These are phyloP conservation scores for Coleophora deauratella DNA, from an alignment of 2,888 invertebrate species.

Conservation along the genomic window DNA sequence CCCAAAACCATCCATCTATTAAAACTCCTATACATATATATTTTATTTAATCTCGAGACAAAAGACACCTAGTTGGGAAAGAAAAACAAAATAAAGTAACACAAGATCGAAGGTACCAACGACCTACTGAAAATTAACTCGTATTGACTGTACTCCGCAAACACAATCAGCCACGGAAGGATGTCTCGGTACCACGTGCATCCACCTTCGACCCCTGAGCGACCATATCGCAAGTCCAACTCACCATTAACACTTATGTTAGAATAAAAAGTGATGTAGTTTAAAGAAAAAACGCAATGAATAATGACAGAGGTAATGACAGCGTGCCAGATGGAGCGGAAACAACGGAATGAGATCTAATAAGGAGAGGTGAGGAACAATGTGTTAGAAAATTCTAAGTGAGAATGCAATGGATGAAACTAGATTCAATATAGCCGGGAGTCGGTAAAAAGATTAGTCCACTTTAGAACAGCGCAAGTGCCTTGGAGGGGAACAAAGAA, in stretches of 20 bases:
- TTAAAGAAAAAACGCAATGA: background rate
- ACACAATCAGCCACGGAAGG: conserved; percentile 42
- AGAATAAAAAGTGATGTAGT: too few species aligned
- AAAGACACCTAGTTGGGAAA: too few species aligned
- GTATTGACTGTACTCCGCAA: conserved; percentile 39
- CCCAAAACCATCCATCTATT: too few species aligned
- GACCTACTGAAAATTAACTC: conserved; percentile 42
- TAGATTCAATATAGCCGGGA: conserved; percentile 8
- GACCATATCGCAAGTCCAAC: background rate
- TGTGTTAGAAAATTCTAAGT: conserved; percentile 40
- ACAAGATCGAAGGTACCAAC: conserved; percentile 18
- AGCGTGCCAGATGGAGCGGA: background rate
- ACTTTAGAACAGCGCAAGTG: too few species aligned
- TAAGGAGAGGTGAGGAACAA: conserved; percentile 33
- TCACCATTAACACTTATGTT: background rate
- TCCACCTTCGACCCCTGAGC: background rate
- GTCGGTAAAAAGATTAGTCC: too few species aligned
- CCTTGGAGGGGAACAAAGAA: too few species aligned
- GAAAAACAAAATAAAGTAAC: conserved; percentile 28
- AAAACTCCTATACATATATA: too few species aligned
- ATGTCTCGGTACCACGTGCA: conserved; percentile 13
- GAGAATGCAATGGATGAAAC: conserved; percentile 25
- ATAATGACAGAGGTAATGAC: background rate
- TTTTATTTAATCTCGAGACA: too few species aligned
- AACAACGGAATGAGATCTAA: conserved; percentile 19